Base-by-base conservation (phyloP, 2,888 invertebrate genomes). In the Watsonalla binaria region DNA sequence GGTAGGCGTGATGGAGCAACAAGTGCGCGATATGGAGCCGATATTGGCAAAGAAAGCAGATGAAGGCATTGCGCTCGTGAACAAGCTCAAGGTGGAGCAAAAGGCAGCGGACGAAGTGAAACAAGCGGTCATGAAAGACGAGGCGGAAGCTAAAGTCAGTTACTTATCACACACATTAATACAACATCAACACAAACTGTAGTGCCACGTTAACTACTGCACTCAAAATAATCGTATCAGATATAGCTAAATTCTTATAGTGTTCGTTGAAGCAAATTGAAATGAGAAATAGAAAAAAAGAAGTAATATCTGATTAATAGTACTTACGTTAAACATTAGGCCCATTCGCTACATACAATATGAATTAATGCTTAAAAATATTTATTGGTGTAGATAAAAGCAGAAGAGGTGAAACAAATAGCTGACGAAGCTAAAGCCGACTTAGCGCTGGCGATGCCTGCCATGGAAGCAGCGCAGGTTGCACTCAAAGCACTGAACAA, bases 341-440 rank as follows among this genome's bases (percentile, higher is more conserved):
- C 11, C 9, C n/a, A 6, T 42, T 45, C n/a, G 45, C n/a, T n/a
- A 7, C 7, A 24, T 24, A 2, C 8, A 8, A 2, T 47, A 2
- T 34, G 2, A n/a, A 2, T 47, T 13, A 6, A 13, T 47, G 9
- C n/a, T n/a, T n/a, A 9, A 8, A 7, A 47, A 47, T 47, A 14
- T 6, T n/a, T n/a, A 35, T 39, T 15, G 46, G 49, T 51, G 37
- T 54, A 94, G 94, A 92, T 92, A 62, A 97, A 97, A 93, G 97
- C 98, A 0, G 94, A 93, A 47, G 95, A 96, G 79, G 96, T 96
- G 0, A 94, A 94, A 80, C 92, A 93, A 48, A 93, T 98, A 57
- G 97, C 97, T 14, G 96, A 96, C 57, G 97, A 97, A 76, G 96
- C 96, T 0, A 95, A 96, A 51, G 96, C 97, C 61, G 98, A 98